Evolutionary conservation across 2,888 invertebrate genomes (phyloP).

Genomic region (Candidula unifasciata): DNA sequence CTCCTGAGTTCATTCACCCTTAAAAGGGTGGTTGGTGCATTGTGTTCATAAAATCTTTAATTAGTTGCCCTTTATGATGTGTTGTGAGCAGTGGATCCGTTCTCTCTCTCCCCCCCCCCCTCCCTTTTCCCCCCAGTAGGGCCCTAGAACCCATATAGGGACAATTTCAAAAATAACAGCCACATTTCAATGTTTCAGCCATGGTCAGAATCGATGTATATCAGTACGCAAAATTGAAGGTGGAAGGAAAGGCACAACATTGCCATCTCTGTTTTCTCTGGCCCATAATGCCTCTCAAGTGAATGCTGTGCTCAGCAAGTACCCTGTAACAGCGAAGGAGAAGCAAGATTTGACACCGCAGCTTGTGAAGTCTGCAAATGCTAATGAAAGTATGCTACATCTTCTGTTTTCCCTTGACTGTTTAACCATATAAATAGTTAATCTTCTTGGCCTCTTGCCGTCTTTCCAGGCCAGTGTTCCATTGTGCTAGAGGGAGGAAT

Average conservation of each 20-base stretch:
- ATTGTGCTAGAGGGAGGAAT: too few relatives aligned
- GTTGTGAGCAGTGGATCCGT: too few relatives aligned
- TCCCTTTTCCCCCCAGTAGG: too few relatives aligned
- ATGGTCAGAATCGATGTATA: constrained; percentile 46
- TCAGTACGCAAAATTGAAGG: constrained; percentile 42
- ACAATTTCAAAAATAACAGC: too few relatives aligned
- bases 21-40: too few relatives aligned
- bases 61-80: too few relatives aligned
- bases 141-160: too few relatives aligned
- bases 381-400: constrained; percentile 79
- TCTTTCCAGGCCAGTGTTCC: too few relatives aligned
- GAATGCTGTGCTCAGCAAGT: constrained; percentile 82
- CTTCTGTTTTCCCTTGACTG: background rate
- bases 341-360: constrained; percentile 85
- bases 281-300: constrained; percentile 78
- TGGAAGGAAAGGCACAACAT: background rate
- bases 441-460: too few relatives aligned
- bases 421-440: background rate
- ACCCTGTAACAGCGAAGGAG: constrained; percentile 85
- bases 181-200: constrained; percentile 23
- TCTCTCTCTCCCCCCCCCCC: too few relatives aligned
- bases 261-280: constrained; percentile 37
- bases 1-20: too few relatives aligned
- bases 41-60: too few relatives aligned
- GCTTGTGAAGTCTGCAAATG: constrained; percentile 82